phyloP scores from a whole-genome alignment of 2,797 vertebrate species.

The Trachops cirrhosus region DNA sequence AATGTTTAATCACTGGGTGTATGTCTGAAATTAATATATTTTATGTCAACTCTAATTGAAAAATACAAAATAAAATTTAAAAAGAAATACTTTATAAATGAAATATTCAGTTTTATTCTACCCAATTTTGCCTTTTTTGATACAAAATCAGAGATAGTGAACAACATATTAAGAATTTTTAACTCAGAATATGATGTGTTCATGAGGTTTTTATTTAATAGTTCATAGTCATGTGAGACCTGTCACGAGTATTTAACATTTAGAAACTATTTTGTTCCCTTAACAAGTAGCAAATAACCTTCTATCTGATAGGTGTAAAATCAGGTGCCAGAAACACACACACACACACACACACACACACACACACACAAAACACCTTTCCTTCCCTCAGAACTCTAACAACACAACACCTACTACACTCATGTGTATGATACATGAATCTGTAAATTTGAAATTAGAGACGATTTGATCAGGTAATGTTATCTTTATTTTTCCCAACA shows the following conservation, averaged over 20 bases:
- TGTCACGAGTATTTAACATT: constrained; percentile 15
- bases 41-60: neutral
- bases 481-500: neutral
- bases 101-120: neutral
- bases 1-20: neutral
- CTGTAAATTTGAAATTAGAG: neutral
- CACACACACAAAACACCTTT: neutral
- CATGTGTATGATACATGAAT: neutral
- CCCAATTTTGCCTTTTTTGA: constrained; percentile 23
- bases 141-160: constrained; percentile 13
- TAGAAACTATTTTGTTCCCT: neutral
- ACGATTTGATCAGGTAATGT: neutral
- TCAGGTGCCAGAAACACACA: neutral
- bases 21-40: neutral
- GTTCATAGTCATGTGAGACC: neutral
- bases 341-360: neutral
- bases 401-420: neutral
- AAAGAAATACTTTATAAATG: neutral
- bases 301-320: neutral
- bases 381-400: neutral
- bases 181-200: neutral
- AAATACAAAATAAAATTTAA: neutral
- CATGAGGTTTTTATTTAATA: constrained; percentile 26
- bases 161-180: neutral
- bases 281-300: constrained; percentile 16